Percentiles rank a stretch among this genome's conserved stretches.
Evolutionary conservation across 2,113 vertebrate species (phyloP).

Genomic region (Calypte anna): DNA sequence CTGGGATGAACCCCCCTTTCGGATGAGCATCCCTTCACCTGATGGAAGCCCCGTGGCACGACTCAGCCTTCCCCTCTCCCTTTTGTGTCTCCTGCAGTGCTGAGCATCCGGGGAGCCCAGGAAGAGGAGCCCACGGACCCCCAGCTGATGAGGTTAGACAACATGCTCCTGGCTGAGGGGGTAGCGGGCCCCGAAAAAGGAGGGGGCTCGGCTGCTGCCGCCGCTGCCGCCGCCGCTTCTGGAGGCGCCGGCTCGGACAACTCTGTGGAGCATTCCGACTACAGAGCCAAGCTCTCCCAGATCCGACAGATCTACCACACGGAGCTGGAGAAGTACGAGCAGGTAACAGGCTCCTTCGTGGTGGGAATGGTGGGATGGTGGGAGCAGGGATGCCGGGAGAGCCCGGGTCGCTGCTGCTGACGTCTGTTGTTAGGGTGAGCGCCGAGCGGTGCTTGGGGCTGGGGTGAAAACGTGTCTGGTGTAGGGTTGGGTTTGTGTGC

Average conservation of each 20-base stretch:
- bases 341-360: slow-evolving; percentile 81
- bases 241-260: slow-evolving; percentile 90
- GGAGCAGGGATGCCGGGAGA: not conserved
- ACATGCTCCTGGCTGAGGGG: slow-evolving; percentile 96
- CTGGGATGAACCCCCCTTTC: not conserved
- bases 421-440: slow-evolving; percentile 5
- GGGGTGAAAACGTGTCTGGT: not conserved
- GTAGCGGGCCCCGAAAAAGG: slow-evolving; percentile 95
- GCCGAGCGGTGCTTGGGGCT: not conserved
- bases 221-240: slow-evolving; percentile 87
- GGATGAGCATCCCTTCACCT: not conserved
- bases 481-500: not conserved
- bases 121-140: slow-evolving; percentile 96
- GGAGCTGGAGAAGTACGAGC: slow-evolving; percentile 98
- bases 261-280: slow-evolving; percentile 94
- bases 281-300: slow-evolving; percentile 95
- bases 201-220: slow-evolving; percentile 88
- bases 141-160: slow-evolving; percentile 97
- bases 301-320: slow-evolving; percentile 99
- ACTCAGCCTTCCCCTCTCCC: not conserved
- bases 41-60: accelerated
- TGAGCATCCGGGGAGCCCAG: slow-evolving; percentile 96
- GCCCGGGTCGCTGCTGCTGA: not conserved
- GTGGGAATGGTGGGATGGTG: accelerated
- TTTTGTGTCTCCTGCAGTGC: slow-evolving; percentile 80